A percentile compares a stretch with the other conserved stretches of the same genome.
Evolutionary conservation across 2,797 vertebrate species (phyloP).

Genomic region (Sebastes aleutianus): DNA sequence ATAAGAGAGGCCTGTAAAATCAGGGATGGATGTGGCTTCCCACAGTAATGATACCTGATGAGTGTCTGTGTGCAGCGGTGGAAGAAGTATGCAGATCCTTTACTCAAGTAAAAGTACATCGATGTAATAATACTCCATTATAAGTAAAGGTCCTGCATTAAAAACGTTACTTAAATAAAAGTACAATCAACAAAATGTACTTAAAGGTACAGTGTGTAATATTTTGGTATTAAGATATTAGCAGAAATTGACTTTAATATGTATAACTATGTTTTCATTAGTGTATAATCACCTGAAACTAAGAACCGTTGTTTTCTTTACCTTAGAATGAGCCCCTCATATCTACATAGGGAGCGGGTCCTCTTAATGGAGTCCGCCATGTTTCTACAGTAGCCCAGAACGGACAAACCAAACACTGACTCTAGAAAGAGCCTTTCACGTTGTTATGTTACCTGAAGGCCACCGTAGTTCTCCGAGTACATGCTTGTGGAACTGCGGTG

Average conservation of each 20-base stretch:
- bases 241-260: accelerated
- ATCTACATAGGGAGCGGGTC: accelerated
- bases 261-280: too few species aligned
- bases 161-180: neutral
- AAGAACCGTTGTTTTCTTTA: too few species aligned
- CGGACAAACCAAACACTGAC: too few species aligned
- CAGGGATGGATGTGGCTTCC: neutral
- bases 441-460: too few species aligned
- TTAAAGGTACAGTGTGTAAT: neutral
- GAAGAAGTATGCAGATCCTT: neutral
- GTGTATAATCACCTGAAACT: too few species aligned
- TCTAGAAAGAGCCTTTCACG: too few species aligned
- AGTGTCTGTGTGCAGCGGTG: neutral
- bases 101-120: neutral
- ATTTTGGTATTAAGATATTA: too few species aligned
- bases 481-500: too few species aligned
- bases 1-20: conserved; percentile 27
- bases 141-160: neutral
- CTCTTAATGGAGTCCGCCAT: accelerated
- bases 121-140: neutral
- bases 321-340: too few species aligned
- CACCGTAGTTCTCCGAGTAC: too few species aligned
- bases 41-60: conserved; percentile 46
- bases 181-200: neutral
- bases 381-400: too few species aligned